These are phyloP conservation scores for Lymantria dispar DNA, from an alignment of 2,888 invertebrate species.

Conservation along the genomic window DNA sequence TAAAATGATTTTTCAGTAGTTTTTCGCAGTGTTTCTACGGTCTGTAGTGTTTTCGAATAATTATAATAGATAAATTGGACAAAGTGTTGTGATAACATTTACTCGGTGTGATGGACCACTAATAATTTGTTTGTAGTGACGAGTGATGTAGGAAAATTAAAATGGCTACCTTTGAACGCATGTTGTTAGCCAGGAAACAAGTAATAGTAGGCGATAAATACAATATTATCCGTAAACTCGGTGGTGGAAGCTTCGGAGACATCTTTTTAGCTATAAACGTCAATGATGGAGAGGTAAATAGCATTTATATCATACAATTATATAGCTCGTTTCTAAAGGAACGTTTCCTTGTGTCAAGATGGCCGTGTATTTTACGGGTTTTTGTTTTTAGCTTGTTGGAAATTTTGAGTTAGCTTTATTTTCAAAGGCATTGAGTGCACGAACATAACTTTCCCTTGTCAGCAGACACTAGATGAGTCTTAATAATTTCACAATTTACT, in stretches of 20 bases:
- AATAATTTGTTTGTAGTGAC: conserved; percentile 66
- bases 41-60: conserved; percentile 56
- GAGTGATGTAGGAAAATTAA: conserved; percentile 75
- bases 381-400: conserved; percentile 47
- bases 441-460: conserved; percentile 4
- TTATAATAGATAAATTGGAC: conserved; percentile 53
- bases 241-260: conserved; percentile 99
- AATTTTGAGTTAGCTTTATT: conserved; percentile 67
- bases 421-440: conserved; percentile 23
- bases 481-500: conserved; percentile 1
- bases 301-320: conserved; percentile 28
- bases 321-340: conserved; percentile 27
- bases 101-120: conserved; percentile 63
- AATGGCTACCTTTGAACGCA: conserved; percentile 77
- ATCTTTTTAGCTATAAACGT: conserved; percentile 97
- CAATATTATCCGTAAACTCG: conserved; percentile 97
- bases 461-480: not conserved
- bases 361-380: conserved; percentile 59
- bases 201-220: conserved; percentile 91
- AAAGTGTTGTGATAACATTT: conserved; percentile 61
- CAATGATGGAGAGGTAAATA: conserved; percentile 92
- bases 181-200: conserved; percentile 68
- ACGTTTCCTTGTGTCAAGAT: conserved; percentile 47
- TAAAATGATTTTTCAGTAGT: conserved; percentile 65
- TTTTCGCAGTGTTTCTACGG: conserved; percentile 61